Conservation (phyloP, 2,113 vertebrate genomes). For the Lophochroa leadbeateri region DNA sequence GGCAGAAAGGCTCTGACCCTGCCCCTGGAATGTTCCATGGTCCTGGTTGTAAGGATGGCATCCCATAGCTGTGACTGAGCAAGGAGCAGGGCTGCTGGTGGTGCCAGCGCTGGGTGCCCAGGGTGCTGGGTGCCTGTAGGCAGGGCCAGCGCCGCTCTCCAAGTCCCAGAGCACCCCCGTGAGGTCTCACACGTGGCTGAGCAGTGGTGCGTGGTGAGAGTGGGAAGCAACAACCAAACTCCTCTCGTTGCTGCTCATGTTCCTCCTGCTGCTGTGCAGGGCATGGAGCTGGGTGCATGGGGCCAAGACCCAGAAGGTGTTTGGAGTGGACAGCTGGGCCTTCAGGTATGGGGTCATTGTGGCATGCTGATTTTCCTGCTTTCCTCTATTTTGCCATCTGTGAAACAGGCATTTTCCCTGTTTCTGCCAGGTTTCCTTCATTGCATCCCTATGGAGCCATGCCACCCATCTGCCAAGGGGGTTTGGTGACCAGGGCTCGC, state of each 20-base stretch:
- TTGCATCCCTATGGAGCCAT: not conserved
- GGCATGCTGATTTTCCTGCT: not conserved
- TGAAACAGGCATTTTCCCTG: not conserved
- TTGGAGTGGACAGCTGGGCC: not conserved
- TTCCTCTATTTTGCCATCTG: not conserved
- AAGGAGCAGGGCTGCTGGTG: not conserved
- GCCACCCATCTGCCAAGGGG: not conserved
- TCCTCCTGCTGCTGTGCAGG: not conserved
- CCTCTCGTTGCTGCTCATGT: rapidly evolving
- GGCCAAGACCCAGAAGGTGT: not conserved
- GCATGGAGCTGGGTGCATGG: not conserved
- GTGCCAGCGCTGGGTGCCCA: not conserved
- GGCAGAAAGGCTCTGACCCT: not conserved
- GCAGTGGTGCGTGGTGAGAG: not conserved
- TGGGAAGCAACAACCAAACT: not conserved
- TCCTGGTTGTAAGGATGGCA: not conserved
- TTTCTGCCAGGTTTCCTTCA: not conserved
- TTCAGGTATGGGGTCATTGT: not conserved
- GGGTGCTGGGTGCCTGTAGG: not conserved
- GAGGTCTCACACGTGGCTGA: not conserved
- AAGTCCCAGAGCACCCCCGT: not conserved
- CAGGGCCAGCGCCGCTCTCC: not conserved
- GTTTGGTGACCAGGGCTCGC: not conserved
- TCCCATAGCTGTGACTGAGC: not conserved
- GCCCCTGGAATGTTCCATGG: not conserved